Percentiles rank a stretch among this genome's conserved stretches.
Conservation (phyloP, 2,113 vertebrate species). For the Craseonycteris thonglongyai region DNA sequence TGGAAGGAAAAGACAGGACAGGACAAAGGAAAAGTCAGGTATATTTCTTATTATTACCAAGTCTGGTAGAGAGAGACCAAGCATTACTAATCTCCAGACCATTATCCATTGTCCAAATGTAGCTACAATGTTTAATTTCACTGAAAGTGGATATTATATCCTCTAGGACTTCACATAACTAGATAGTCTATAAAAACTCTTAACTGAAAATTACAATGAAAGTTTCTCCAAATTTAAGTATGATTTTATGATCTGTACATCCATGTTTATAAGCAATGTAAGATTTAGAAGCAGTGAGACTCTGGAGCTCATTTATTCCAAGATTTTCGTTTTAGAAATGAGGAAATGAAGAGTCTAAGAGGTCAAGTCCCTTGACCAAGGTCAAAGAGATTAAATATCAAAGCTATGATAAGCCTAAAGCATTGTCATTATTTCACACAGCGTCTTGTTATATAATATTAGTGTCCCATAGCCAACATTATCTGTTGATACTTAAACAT, state of each 20-base stretch:
- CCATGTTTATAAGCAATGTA: background rate
- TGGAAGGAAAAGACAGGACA: background rate
- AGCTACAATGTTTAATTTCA: background rate
- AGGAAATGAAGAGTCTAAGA: background rate
- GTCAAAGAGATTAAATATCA: constrained; percentile 4
- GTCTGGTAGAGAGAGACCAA: background rate
- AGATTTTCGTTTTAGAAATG: background rate
- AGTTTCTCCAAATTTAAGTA: background rate
- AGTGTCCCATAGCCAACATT: background rate
- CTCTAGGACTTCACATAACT: background rate
- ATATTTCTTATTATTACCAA: background rate
- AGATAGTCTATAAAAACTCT: background rate
- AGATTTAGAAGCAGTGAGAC: background rate
- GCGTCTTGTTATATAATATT: background rate
- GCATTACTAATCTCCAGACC: background rate
- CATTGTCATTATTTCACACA: background rate
- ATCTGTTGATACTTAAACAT: background rate
- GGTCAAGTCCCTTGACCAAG: background rate
- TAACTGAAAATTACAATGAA: background rate
- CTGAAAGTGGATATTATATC: background rate
- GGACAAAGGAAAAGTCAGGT: background rate
- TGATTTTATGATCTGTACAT: background rate
- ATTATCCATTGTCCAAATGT: background rate
- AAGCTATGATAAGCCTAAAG: background rate
- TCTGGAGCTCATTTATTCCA: background rate